Percentiles rank a stretch among this genome's conserved stretches.
These are phyloP conservation scores for Leptoteleia sp. DNA, from an alignment of 1,140 invertebrate genomes.

Conservation along the genomic window DNA sequence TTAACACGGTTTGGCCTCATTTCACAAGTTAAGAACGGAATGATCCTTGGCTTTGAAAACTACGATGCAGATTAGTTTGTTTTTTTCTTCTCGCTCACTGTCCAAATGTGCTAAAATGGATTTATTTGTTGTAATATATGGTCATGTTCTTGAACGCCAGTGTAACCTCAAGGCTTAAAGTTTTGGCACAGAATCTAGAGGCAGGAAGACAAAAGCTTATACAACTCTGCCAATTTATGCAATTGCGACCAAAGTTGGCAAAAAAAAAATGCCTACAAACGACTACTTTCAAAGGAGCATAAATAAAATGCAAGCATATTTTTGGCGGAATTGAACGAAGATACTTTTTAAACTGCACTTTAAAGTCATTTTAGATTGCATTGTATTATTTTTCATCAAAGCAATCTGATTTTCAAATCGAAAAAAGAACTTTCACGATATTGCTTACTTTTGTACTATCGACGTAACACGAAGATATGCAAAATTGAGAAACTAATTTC, in stretches of 20 bases:
- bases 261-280: conserved; percentile 5
- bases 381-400: too few relatives aligned
- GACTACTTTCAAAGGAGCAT: neutral
- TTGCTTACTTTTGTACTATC: too few relatives aligned
- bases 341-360: too few relatives aligned
- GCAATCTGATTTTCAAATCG: too few relatives aligned
- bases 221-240: conserved; percentile 53
- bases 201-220: conserved; percentile 38
- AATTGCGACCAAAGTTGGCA: conserved; percentile 4
- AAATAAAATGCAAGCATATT: too few relatives aligned
- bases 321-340: too few relatives aligned
- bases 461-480: too few relatives aligned
- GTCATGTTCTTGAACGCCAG: conserved; percentile 7
- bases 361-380: too few relatives aligned
- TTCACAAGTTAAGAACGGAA: conserved; percentile 40
- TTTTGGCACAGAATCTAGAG: conserved; percentile 32
- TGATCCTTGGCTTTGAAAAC: conserved; percentile 59
- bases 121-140: conserved; percentile 31
- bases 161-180: conserved; percentile 25
- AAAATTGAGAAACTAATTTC: too few relatives aligned
- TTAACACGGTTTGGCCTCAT: conserved; percentile 47
- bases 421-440: too few relatives aligned
- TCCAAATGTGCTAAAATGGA: conserved; percentile 38
- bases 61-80: conserved; percentile 45
- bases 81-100: conserved; percentile 34